Percentiles rank a stretch among this genome's conserved stretches.
phyloP scores from a whole-genome alignment of 2,888 invertebrate species.

The Hedya salicella region DNA sequence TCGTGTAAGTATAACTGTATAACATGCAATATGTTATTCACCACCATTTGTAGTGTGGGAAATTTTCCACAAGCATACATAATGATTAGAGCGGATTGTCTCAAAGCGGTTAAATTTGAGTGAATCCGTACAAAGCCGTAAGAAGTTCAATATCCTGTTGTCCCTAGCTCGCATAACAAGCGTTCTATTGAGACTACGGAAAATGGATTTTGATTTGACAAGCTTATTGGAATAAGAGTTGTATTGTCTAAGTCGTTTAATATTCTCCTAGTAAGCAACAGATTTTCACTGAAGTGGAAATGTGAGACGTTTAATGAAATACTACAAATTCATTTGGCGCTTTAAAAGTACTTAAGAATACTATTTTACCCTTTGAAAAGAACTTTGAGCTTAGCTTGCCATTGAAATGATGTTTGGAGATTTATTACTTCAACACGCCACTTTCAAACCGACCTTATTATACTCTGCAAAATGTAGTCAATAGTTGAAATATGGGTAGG shows the following conservation, averaged over 20 bases:
- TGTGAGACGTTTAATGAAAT: constrained; percentile 33
- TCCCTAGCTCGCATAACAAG: constrained; percentile 32
- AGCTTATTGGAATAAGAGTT: constrained; percentile 36
- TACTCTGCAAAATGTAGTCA: neutral
- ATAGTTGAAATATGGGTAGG: neutral
- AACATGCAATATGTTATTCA: constrained; percentile 12
- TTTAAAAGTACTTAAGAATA: neutral
- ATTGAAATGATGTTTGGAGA: neutral
- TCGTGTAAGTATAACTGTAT: neutral
- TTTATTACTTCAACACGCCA: neutral
- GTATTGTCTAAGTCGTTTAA: constrained; percentile 29
- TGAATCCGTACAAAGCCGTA: constrained; percentile 40
- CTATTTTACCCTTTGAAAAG: neutral
- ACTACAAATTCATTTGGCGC: constrained; percentile 2
- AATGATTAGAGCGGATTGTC: constrained; percentile 34
- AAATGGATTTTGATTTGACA: constrained; percentile 42
- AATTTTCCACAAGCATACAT: constrained; percentile 22
- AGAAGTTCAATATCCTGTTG: constrained; percentile 43
- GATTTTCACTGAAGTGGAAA: constrained; percentile 47
- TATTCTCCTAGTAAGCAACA: constrained; percentile 28
- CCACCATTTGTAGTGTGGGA: constrained; percentile 18
- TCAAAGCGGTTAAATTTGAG: constrained; percentile 42
- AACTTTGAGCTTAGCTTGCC: neutral
- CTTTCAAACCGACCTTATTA: neutral
- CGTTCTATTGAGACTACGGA: constrained; percentile 24